Percentiles rank a stretch among this genome's conserved stretches.
Conservation (phyloP, 2,888 invertebrate genomes). For the Caenorhabditis panamensis region DNA sequence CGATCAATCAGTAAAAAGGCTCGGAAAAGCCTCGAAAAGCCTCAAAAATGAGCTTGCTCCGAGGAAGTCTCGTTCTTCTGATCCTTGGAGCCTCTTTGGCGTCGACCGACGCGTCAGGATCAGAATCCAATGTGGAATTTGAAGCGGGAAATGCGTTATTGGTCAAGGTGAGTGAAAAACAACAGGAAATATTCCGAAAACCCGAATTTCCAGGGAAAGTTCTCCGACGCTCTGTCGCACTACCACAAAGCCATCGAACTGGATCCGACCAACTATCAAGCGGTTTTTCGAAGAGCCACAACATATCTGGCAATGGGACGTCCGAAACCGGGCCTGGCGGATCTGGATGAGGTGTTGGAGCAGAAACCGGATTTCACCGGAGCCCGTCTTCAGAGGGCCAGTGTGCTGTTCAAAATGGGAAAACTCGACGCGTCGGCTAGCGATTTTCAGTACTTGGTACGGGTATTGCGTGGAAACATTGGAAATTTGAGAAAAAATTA, state of each 20-base stretch:
- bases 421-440: constrained; percentile 17
- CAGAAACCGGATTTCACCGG: constrained; percentile 54
- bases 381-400: constrained; percentile 44
- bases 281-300: constrained; percentile 51
- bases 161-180: constrained; percentile 14
- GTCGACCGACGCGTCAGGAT: neutral
- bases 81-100: neutral
- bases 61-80: neutral
- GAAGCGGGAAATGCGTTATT: constrained; percentile 40
- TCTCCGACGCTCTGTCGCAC: constrained; percentile 45
- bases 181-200: neutral
- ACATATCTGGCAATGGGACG: constrained; percentile 44
- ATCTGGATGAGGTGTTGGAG: constrained; percentile 36
- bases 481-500: too few species aligned
- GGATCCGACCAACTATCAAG: constrained; percentile 50
- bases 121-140: constrained; percentile 15
- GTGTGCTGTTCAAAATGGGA: constrained; percentile 44
- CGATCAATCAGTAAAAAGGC: neutral
- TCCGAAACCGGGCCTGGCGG: constrained; percentile 22
- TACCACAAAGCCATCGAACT: constrained; percentile 55
- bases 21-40: neutral
- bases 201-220: constrained; percentile 28
- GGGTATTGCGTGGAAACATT: too few species aligned
- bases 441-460: constrained; percentile 21
- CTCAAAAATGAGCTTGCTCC: neutral